Conservation (phyloP, 2,888 invertebrate genomes). For the Kryphioiulus occultus region DNA sequence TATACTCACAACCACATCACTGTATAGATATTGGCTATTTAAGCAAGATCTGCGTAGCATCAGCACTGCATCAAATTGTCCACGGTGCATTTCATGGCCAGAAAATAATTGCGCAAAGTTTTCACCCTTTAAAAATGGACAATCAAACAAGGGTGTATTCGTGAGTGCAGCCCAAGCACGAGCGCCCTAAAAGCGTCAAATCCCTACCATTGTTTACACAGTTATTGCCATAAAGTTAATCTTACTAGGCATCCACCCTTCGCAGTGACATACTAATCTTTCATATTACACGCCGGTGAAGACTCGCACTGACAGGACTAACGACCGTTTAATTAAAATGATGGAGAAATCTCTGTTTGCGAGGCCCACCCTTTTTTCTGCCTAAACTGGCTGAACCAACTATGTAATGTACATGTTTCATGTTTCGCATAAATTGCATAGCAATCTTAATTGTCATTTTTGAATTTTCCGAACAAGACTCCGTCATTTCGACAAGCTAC, state of each 20-base stretch:
- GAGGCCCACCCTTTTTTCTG: not conserved
- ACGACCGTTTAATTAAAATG: slow-evolving; percentile 8
- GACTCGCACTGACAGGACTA: not conserved
- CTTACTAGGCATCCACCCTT: not conserved
- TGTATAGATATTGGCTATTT: too few species aligned
- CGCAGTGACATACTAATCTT: not conserved
- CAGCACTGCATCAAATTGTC: not conserved
- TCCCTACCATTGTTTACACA: not conserved
- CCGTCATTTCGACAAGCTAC: not conserved
- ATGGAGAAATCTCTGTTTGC: not conserved
- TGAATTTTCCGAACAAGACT: not conserved
- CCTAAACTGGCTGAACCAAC: not conserved
- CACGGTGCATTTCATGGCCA: not conserved
- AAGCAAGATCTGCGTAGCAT: too few species aligned
- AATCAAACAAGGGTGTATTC: slow-evolving; percentile 6
- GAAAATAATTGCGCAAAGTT: not conserved
- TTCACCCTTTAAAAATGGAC: not conserved
- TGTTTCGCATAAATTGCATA: not conserved
- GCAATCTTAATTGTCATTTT: not conserved
- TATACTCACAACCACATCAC: too few species aligned
- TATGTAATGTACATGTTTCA: not conserved
- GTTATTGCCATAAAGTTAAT: slow-evolving; percentile 10
- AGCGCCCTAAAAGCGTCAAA: not conserved
- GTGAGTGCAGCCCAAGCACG: not conserved
- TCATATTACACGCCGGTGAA: not conserved